A percentile compares a stretch with the other conserved stretches of the same genome.
phyloP scores from a whole-genome alignment of 2,797 vertebrate species.

The Chromobotia macracanthus region DNA sequence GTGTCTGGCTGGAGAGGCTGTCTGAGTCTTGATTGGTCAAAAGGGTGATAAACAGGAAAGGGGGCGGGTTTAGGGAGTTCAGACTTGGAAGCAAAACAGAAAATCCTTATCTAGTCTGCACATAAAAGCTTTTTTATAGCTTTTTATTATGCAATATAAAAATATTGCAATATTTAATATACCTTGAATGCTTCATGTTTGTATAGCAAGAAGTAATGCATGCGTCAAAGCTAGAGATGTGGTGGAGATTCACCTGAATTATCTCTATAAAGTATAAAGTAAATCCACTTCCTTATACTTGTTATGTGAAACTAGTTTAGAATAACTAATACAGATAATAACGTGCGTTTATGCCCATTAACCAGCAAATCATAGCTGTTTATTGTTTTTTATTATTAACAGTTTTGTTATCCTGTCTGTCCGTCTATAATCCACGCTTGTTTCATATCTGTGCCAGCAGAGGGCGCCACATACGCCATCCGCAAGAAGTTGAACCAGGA shows the following conservation, averaged over 20 bases:
- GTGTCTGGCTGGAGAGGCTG: constrained; percentile 80
- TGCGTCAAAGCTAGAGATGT: background rate
- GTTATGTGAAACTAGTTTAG: background rate
- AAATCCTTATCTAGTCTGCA: constrained; percentile 60
- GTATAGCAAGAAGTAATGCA: background rate
- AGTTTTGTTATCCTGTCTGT: background rate
- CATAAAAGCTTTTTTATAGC: constrained; percentile 9
- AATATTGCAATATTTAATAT: too few relatives aligned
- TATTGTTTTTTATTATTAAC: background rate
- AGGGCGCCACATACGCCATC: constrained; percentile 57
- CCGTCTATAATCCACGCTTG: background rate
- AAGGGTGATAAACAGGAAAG: constrained; percentile 65
- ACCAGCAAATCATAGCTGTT: background rate
- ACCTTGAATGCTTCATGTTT: background rate
- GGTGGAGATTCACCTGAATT: background rate
- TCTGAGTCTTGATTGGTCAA: constrained; percentile 80
- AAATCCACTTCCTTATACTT: constrained; percentile 6
- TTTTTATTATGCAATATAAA: background rate
- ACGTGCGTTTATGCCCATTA: background rate
- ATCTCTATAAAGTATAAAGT: too few relatives aligned
- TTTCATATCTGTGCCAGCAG: constrained; percentile 61
- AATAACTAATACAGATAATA: background rate
- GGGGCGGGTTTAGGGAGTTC: constrained; percentile 61
- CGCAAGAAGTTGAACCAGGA: background rate
- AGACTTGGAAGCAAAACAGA: constrained; percentile 66